Evolutionary conservation across 2,888 invertebrate genomes (phyloP), one percentile per base, ranked within the genome.

Genomic region (Amaurobius ferox): DNA sequence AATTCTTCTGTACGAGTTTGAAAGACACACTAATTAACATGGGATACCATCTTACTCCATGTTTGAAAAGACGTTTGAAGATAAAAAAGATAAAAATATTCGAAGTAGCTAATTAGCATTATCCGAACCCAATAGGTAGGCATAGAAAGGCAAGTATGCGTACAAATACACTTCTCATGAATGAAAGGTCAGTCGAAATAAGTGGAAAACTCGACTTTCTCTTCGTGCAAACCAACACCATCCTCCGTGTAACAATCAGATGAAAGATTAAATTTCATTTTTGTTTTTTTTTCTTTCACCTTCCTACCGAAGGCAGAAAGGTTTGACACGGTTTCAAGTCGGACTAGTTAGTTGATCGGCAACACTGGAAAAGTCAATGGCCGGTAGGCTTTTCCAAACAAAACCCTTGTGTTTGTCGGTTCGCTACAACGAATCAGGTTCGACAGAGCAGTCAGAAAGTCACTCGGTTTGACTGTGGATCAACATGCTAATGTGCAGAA

Each of bases 201-300:
- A 23, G 55, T 23, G 16, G 40, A 68, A 68, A 68, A 40, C 67
- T 13, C 40, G 2, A 16, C 35, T 40, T 68, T 68, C 29, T 68
- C 26, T 39, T 68, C 35, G 68, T 68, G 35, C 40, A 68, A 68
- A 40, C 23, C 68, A 16, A 40, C 68, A 23, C 32, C 40, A 40
- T 68, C 68, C 28, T 35, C 32, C 35, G 68, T 16, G 32, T 40
- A 68, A 68, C 68, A 39, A 68, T 68, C 68, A 40, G 35, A 68
- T 40, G 68, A 68, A 40, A 39, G 68, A 68, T 68, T 68, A 68
- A 68, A 68, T 68, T 68, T 68, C 66, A n/a, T 68, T 68, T 68
- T 40, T 40, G 13, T 68, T 68, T 67, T 35, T 67, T 32, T 64
- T 40, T 26, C 5, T 68, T 68, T 68, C 40, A 68, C 68, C 68